Evolutionary conservation across 2,888 invertebrate species (phyloP).

Genomic region (Eurois occulta): DNA sequence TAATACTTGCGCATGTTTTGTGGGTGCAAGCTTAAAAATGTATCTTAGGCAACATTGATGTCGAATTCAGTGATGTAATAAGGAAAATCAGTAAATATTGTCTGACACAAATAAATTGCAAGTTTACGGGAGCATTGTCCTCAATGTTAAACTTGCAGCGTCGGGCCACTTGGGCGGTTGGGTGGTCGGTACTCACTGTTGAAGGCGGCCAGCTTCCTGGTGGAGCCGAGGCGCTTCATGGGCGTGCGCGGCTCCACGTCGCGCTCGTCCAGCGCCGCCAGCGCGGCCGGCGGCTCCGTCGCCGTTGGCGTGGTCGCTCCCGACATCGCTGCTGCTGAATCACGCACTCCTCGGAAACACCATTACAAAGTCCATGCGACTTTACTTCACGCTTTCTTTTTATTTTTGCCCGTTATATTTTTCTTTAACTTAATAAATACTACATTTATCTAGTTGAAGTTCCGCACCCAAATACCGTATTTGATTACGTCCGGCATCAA

Average conservation of each 20-base stretch:
- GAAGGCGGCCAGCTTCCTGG: slow-evolving; percentile 94
- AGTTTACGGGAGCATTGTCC: neutral
- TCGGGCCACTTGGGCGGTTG: neutral
- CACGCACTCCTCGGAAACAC: slow-evolving; percentile 40
- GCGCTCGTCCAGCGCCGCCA: slow-evolving; percentile 94
- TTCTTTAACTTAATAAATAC: neutral
- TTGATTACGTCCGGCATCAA: slow-evolving; percentile 59
- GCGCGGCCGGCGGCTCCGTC: slow-evolving; percentile 86
- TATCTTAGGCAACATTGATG: neutral
- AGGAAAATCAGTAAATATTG: slow-evolving; percentile 15
- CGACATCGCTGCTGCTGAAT: slow-evolving; percentile 74
- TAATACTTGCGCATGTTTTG: neutral
- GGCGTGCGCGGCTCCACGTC: slow-evolving; percentile 94
- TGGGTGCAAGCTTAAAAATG: neutral
- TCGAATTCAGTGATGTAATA: neutral
- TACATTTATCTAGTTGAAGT: slow-evolving; percentile 8
- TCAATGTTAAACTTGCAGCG: neutral
- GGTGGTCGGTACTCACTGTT: slow-evolving; percentile 92
- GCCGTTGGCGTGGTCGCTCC: slow-evolving; percentile 94
- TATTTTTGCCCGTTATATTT: neutral
- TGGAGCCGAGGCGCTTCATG: slow-evolving; percentile 95
- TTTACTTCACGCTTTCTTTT: slow-evolving; percentile 15
- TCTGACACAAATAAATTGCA: neutral
- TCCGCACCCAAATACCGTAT: slow-evolving; percentile 36
- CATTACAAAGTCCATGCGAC: slow-evolving; percentile 45